These are phyloP conservation scores for Caloenas nicobarica DNA, from an alignment of 2,113 vertebrate species.

Conservation along the genomic window DNA sequence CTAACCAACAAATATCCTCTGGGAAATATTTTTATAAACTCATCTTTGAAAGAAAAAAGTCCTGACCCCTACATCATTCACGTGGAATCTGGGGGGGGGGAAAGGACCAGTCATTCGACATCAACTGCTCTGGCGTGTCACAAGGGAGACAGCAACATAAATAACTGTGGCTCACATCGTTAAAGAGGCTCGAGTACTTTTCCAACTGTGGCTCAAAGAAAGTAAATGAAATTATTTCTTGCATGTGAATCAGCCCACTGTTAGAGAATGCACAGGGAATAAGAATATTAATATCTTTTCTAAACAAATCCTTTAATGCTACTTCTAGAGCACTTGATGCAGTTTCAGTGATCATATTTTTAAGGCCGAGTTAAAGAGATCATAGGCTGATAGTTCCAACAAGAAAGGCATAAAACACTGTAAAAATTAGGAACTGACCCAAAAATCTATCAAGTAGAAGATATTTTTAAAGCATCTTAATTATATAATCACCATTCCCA, in stretches of 20 bases:
- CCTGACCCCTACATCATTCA: neutral
- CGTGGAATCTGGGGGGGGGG: neutral
- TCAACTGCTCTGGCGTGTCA: neutral
- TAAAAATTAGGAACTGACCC: neutral
- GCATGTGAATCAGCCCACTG: neutral
- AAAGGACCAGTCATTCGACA: neutral
- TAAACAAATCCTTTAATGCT: neutral
- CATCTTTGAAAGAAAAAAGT: neutral
- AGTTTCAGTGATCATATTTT: neutral
- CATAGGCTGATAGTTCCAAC: neutral
- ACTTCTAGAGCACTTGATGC: neutral
- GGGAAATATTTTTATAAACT: neutral
- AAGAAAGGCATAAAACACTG: neutral
- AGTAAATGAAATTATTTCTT: neutral
- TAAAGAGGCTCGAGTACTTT: neutral
- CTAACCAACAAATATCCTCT: neutral
- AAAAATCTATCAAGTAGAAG: neutral
- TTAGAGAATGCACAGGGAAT: neutral
- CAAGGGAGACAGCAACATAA: neutral
- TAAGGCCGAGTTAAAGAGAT: neutral
- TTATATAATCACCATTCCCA: neutral
- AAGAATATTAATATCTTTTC: neutral
- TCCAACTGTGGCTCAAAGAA: neutral
- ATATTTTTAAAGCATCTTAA: neutral
- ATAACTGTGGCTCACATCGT: neutral